Conservation (phyloP, 2,888 invertebrate species). For the Actias luna region DNA sequence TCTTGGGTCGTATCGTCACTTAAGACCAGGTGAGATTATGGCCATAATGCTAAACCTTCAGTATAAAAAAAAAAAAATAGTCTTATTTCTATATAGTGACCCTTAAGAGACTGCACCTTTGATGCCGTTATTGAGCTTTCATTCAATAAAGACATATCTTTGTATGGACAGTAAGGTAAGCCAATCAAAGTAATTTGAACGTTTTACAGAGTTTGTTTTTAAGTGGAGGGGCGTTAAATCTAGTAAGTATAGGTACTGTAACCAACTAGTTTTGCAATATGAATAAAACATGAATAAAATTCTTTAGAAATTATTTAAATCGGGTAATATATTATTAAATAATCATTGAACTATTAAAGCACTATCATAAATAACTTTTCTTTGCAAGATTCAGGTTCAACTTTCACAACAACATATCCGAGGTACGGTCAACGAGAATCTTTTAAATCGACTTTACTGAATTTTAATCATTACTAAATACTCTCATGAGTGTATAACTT, state of each 20-base stretch:
- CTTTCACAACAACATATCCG: conserved; percentile 6
- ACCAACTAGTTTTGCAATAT: background rate
- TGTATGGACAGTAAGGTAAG: too few relatives aligned
- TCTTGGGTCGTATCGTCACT: too few relatives aligned
- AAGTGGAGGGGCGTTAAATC: too few relatives aligned
- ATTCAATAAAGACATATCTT: too few relatives aligned
- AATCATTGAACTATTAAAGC: background rate
- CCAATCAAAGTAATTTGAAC: too few relatives aligned
- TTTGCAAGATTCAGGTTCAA: conserved; percentile 1
- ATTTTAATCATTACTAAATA: background rate
- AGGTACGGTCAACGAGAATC: background rate
- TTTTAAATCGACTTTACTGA: conserved; percentile 3
- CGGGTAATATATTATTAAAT: background rate
- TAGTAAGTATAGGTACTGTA: background rate
- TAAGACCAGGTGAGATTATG: too few relatives aligned
- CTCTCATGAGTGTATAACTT: background rate
- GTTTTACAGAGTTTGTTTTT: too few relatives aligned
- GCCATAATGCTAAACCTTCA: too few relatives aligned
- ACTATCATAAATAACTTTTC: conserved; percentile 6
- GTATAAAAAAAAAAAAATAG: too few relatives aligned
- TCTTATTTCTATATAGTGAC: too few relatives aligned
- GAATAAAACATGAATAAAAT: background rate
- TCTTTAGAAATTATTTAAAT: background rate
- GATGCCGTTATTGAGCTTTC: too few relatives aligned
- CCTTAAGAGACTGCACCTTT: too few relatives aligned